Evolutionary conservation across 2,888 invertebrate species (phyloP), one percentile per base, ranked within the genome.

Genomic region (Hirtodrosophila confusa): DNA sequence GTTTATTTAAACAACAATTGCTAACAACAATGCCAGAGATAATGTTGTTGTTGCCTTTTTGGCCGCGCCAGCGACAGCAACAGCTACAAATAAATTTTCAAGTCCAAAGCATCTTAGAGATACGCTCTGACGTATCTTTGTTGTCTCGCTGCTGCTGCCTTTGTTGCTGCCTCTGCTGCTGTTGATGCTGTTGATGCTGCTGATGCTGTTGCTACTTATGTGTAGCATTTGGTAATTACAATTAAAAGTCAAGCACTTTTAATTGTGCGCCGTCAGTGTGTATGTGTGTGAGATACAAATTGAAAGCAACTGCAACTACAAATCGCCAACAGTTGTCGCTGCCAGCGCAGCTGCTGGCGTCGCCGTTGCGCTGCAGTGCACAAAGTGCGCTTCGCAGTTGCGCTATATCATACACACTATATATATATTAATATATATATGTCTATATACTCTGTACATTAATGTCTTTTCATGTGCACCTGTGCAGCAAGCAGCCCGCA

Each of bases 1-100:
- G 87, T 82, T 86, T 84, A 80, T 75, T 80, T 67, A 45, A 78
- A 82, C 82, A 86, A 80, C 80, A 86, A 84, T 78, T 82, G 76
- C 76, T 56, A 86, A 83, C 84, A 80, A 82, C 87, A 86, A 82
- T 84, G 80, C 63, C 69, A 72, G 71, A 75, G 82, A 86, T 86
- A 84, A 69, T 67, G 54, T 17, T 77, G 60, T 61, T 62, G 71
- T 58, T 50, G 55, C 53, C 60, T 45, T 39, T 62, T 58, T 60
- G 54, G 45, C 36, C 10, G 40, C n/a, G 8, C n/a, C 57, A 31
- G 23, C 65, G 40, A 51, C 72, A 60, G 6, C 27, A 64, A 47
- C 75, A 63, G 69, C 61, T 67, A 77, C 79, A 82, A 66, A 70
- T 69, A 69, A 69, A 60, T 58, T 60, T 78, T 80, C 84, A 75